Conservation (phyloP, 1,140 invertebrate genomes). For the Halictus rubicundus region DNA sequence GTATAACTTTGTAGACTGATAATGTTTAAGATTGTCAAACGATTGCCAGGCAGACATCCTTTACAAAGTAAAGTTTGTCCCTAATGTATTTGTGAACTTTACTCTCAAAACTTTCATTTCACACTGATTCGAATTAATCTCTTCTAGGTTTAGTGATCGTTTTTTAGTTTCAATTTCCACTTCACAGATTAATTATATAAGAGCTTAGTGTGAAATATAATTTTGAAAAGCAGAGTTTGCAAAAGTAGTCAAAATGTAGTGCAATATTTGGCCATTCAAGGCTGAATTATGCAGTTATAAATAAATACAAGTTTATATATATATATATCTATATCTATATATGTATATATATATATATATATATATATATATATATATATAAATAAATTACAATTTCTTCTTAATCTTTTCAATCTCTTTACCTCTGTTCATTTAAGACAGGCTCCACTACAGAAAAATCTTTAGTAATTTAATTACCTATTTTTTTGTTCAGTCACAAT, state of each 20-base stretch:
- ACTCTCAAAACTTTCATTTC: constrained; percentile 46
- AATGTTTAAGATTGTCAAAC: constrained; percentile 76
- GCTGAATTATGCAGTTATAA: constrained; percentile 71
- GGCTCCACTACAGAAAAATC: too few species aligned
- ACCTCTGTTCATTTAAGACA: too few species aligned
- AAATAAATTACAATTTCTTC: background rate
- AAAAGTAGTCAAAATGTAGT: constrained; percentile 76
- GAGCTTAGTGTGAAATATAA: constrained; percentile 18
- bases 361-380: too few species aligned
- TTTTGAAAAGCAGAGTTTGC: constrained; percentile 65
- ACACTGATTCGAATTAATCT: constrained; percentile 14
- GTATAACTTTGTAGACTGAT: constrained; percentile 79
- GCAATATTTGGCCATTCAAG: constrained; percentile 67
- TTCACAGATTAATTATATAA: background rate
- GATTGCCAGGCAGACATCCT: constrained; percentile 48
- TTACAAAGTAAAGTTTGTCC: constrained; percentile 54
- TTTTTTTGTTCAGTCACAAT: too few species aligned
- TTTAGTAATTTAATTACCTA: too few species aligned
- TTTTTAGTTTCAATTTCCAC: background rate
- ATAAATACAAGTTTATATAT: constrained; percentile 77
- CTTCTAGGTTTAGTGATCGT: background rate
- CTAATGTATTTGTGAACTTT: constrained; percentile 67
- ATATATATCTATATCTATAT: constrained; percentile 3
- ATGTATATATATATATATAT: too few species aligned
- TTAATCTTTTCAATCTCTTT: background rate